Evolutionary conservation across 2,888 invertebrate species (phyloP).

Genomic region (Clostera curtula): DNA sequence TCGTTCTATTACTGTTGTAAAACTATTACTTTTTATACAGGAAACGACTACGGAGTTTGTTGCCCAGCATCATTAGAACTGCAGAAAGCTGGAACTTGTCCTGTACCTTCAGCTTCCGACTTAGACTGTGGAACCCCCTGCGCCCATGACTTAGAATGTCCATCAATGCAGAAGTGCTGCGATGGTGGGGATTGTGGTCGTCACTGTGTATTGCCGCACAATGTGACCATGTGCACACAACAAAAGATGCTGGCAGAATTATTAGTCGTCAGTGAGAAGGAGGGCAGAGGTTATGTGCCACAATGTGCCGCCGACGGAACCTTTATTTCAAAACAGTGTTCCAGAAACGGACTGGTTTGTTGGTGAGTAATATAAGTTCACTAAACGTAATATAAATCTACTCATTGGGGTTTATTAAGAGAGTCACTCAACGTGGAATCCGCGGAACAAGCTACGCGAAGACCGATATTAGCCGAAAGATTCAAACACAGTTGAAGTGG

Average conservation of each 20-base stretch:
- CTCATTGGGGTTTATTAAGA: too few relatives aligned
- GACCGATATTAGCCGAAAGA: too few relatives aligned
- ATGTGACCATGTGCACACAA: slow-evolving; percentile 86
- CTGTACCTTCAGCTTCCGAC: slow-evolving; percentile 59
- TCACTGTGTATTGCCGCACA: slow-evolving; percentile 83
- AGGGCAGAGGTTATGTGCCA: slow-evolving; percentile 88
- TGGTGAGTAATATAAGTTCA: slow-evolving; percentile 80
- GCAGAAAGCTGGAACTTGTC: slow-evolving; percentile 86
- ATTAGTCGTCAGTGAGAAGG: slow-evolving; percentile 83
- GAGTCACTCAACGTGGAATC: too few relatives aligned
- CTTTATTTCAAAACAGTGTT: slow-evolving; percentile 85
- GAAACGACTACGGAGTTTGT: slow-evolving; percentile 91
- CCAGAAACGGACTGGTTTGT: slow-evolving; percentile 88
- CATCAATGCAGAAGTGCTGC: slow-evolving; percentile 88
- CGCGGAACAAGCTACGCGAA: too few relatives aligned
- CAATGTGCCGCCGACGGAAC: slow-evolving; percentile 84
- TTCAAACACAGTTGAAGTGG: too few relatives aligned
- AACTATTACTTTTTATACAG: slow-evolving; percentile 31
- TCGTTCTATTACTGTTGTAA: slow-evolving; percentile 6
- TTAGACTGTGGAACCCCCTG: slow-evolving; percentile 79
- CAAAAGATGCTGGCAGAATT: slow-evolving; percentile 86
- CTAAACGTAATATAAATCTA: too few relatives aligned
- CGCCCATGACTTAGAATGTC: slow-evolving; percentile 87
- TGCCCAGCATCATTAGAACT: slow-evolving; percentile 86
- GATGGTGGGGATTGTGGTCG: slow-evolving; percentile 81